Percentiles rank a stretch among this genome's conserved stretches.
phyloP scores from a whole-genome alignment of 2,888 invertebrate genomes.

The Hemistola chrysoprasaria region DNA sequence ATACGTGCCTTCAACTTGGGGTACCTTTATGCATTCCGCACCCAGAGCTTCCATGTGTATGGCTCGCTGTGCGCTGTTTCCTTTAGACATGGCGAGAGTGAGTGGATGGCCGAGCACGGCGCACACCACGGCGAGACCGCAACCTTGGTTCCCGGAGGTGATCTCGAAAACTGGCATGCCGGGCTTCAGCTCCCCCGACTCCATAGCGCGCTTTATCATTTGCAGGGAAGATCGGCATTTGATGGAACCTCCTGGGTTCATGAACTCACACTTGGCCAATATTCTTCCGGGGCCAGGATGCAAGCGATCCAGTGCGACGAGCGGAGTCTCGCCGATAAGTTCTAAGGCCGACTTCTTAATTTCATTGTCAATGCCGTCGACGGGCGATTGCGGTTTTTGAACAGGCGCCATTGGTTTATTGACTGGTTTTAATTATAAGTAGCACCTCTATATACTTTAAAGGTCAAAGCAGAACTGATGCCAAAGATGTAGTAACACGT shows the following conservation, averaged over 20 bases:
- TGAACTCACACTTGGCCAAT: constrained; percentile 72
- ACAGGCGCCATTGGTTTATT: constrained; percentile 2
- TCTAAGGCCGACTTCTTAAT: constrained; percentile 69
- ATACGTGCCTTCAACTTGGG: constrained; percentile 70
- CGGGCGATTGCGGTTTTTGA: constrained; percentile 17
- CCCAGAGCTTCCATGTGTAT: constrained; percentile 75
- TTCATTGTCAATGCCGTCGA: constrained; percentile 47
- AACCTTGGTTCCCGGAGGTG: constrained; percentile 74
- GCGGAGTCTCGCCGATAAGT: constrained; percentile 70
- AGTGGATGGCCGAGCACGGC: constrained; percentile 67
- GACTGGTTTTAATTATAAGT: neutral
- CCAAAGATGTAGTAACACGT: neutral
- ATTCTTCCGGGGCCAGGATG: constrained; percentile 68
- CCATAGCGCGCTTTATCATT: constrained; percentile 59
- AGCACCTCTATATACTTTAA: neutral
- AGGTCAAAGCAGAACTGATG: neutral
- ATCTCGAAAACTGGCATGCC: constrained; percentile 63
- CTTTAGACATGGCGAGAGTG: constrained; percentile 70
- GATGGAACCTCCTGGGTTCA: constrained; percentile 73
- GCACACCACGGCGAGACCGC: constrained; percentile 71
- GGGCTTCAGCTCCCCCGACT: constrained; percentile 55
- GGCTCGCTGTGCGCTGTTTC: constrained; percentile 69
- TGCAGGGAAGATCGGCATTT: constrained; percentile 67
- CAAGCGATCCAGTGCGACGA: constrained; percentile 69
- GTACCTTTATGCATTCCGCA: constrained; percentile 62